A percentile compares a stretch with the other conserved stretches of the same genome.
Evolutionary conservation across 2,888 invertebrate species (phyloP).

Genomic region (Heterodera filipjevi): DNA sequence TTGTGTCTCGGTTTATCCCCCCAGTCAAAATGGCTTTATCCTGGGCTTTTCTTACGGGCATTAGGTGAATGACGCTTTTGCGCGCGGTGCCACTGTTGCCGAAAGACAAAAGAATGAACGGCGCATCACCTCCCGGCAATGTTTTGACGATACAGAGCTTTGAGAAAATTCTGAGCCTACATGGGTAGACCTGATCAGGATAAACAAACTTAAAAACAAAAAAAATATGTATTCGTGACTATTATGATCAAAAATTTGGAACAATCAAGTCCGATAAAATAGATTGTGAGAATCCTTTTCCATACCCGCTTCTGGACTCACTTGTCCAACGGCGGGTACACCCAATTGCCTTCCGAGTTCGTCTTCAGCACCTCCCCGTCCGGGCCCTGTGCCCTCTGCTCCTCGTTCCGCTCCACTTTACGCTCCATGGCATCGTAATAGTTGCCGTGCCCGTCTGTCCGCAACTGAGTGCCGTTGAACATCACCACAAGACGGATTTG

Average conservation of each 20-base stretch:
- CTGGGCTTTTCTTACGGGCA: conserved; percentile 46
- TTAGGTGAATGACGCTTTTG: conserved; percentile 53
- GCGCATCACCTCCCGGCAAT: conserved; percentile 63
- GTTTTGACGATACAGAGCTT: conserved; percentile 64
- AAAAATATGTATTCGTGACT: background rate
- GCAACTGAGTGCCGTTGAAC: conserved; percentile 49
- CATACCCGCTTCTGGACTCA: no score
- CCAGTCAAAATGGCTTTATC: no score
- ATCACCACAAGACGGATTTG: conserved; percentile 50
- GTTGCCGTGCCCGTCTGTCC: conserved; percentile 37
- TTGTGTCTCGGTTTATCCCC: no score
- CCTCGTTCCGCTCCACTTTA: conserved; percentile 40
- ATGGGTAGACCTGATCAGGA: conserved; percentile 50
- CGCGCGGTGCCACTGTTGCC: conserved; percentile 62
- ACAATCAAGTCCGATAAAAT: no score
- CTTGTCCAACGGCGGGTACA: conserved; percentile 56
- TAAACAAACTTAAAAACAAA: background rate
- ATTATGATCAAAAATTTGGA: no score
- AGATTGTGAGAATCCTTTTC: no score
- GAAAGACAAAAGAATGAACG: conserved; percentile 59
- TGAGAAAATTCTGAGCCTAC: conserved; percentile 63
- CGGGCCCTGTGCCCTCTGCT: conserved; percentile 42
- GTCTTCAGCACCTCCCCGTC: conserved; percentile 47
- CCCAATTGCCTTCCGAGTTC: conserved; percentile 53
- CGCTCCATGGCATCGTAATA: conserved; percentile 21